Evolutionary conservation across 2,797 vertebrate species (phyloP).

Genomic region (Acanthurus lineatus): DNA sequence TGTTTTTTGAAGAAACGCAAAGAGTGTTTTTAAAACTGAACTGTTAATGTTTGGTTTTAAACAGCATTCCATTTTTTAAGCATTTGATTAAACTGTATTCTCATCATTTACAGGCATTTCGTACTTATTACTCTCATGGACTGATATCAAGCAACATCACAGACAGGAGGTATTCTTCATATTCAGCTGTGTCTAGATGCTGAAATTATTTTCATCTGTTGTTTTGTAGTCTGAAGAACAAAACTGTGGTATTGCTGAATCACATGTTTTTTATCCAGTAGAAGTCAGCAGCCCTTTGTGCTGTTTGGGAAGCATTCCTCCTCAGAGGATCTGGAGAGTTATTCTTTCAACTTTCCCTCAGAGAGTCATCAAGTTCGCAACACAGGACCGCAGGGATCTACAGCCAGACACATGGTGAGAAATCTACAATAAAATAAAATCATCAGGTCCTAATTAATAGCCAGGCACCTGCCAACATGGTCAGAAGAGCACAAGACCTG

Average conservation of each 20-base stretch:
- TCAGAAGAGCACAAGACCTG: not conserved
- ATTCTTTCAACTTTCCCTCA: slow-evolving; percentile 95
- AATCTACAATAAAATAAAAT: not conserved
- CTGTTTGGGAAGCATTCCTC: slow-evolving; percentile 95
- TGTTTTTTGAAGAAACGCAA: not conserved
- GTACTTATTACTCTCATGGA: slow-evolving; percentile 95
- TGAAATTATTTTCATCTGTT: not conserved
- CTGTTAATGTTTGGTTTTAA: not conserved
- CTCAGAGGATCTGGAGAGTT: slow-evolving; percentile 90
- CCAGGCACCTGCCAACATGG: not conserved
- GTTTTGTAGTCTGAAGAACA: not conserved
- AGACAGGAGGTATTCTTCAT: slow-evolving; percentile 90
- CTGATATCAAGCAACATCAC: slow-evolving; percentile 96
- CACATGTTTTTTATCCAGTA: slow-evolving; percentile 77
- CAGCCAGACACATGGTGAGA: slow-evolving; percentile 94
- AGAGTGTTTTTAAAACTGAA: not conserved
- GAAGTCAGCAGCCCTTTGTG: slow-evolving; percentile 92
- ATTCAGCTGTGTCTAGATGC: not conserved
- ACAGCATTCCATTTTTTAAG: too few relatives aligned
- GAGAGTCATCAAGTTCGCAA: slow-evolving; percentile 95
- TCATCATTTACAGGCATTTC: slow-evolving; percentile 88
- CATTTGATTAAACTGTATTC: slow-evolving; percentile 2
- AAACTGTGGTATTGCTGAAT: not conserved
- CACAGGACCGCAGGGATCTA: slow-evolving; percentile 88
- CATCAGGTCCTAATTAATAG: too few relatives aligned